Conservation (phyloP, 2,797 vertebrate species). For the Anabas testudineus region DNA sequence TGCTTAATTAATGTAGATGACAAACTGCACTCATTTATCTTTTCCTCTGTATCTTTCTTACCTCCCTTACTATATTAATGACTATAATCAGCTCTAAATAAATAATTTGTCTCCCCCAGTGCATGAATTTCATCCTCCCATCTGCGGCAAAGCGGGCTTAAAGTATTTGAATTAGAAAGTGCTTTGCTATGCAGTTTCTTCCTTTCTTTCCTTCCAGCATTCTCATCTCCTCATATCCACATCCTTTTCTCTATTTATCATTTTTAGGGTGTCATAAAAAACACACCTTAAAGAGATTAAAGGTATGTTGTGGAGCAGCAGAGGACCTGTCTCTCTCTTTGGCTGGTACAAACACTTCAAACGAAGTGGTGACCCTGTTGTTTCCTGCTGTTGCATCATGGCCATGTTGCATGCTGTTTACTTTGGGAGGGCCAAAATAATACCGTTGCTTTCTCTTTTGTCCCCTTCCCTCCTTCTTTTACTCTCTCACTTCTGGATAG, state of each 20-base stretch:
- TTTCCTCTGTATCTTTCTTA: conserved; percentile 60
- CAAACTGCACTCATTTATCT: conserved; percentile 74
- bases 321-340: conserved; percentile 41
- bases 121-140: conserved; percentile 66
- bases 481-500: conserved; percentile 8
- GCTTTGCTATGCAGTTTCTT: conserved; percentile 55
- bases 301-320: conserved; percentile 32
- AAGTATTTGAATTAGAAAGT: conserved; percentile 60
- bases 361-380: conserved; percentile 48
- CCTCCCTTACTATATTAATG: conserved; percentile 78
- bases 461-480: conserved; percentile 5
- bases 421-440: conserved; percentile 56
- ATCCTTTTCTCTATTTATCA: conserved; percentile 9
- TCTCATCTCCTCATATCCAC: conserved; percentile 3
- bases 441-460: conserved; percentile 25
- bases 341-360: conserved; percentile 44
- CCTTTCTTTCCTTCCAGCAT: conserved; percentile 4
- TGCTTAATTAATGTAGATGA: conserved; percentile 75
- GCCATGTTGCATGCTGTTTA: conserved; percentile 53
- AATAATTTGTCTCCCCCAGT: conserved; percentile 75
- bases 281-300: conserved; percentile 49
- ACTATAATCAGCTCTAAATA: conserved; percentile 79
- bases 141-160: conserved; percentile 61
- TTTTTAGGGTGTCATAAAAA: conserved; percentile 26
- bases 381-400: conserved; percentile 73